Percentiles rank a stretch among this genome's conserved stretches.
phyloP scores from a whole-genome alignment of 2,113 vertebrate genomes.

The human region GRCh38 chr11:94877001-94877500 shows the following conservation, averaged over 20 bases:
- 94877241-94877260: too few species aligned
- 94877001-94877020: background rate
- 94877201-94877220: background rate
- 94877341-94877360: background rate
- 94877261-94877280: fast-evolving
- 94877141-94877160: background rate
- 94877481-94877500: background rate
- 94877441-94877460: background rate
- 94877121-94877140: background rate
- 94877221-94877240: fast-evolving
- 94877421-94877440: background rate
- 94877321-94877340: fast-evolving
- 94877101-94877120: background rate
- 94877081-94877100: background rate
- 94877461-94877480: background rate
- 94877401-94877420: background rate
- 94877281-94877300: background rate
- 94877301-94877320: background rate
- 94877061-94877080: fast-evolving
- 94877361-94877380: background rate
- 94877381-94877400: background rate
- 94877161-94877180: background rate
- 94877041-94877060: background rate
- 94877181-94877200: background rate
- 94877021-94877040: background rate